A percentile compares a stretch with the other conserved stretches of the same genome.
Evolutionary conservation across 2,888 invertebrate species (phyloP).

Genomic region (Chrysotoxum bicinctum): DNA sequence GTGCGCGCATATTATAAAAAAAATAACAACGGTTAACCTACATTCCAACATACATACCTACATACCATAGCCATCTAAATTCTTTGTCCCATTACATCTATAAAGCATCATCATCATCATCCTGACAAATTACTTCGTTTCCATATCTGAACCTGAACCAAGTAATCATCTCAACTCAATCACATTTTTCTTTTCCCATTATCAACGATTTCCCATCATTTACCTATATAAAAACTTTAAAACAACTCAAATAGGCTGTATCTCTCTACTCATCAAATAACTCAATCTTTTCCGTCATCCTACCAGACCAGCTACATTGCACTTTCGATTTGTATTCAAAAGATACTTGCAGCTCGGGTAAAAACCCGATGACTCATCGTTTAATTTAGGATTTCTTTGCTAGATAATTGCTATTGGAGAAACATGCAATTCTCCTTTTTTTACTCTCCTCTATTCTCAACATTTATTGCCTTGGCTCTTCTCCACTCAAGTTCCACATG

Average conservation of each 20-base stretch:
- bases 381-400: slow-evolving; percentile 54
- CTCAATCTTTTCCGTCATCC: background rate
- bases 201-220: background rate
- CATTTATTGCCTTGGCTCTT: background rate
- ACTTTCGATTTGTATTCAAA: slow-evolving; percentile 1
- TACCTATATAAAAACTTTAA: background rate
- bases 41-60: too few species aligned
- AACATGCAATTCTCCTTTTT: slow-evolving; percentile 17
- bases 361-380: slow-evolving; percentile 70
- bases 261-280: slow-evolving; percentile 2
- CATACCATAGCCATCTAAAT: too few species aligned
- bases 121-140: background rate
- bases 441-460: slow-evolving; percentile 5
- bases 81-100: too few species aligned
- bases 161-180: background rate
- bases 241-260: background rate
- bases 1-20: too few species aligned
- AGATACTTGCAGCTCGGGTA: slow-evolving; percentile 26
- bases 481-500: slow-evolving; percentile 38
- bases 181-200: background rate
- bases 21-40: too few species aligned
- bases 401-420: background rate
- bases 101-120: background rate
- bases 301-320: slow-evolving; percentile 14
- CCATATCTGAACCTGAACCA: background rate